A percentile compares a stretch with the other conserved stretches of the same genome.
These are phyloP conservation scores for Drosophila biarmipes DNA, from an alignment of 1,140 invertebrate species.

Conservation along the genomic window DNA sequence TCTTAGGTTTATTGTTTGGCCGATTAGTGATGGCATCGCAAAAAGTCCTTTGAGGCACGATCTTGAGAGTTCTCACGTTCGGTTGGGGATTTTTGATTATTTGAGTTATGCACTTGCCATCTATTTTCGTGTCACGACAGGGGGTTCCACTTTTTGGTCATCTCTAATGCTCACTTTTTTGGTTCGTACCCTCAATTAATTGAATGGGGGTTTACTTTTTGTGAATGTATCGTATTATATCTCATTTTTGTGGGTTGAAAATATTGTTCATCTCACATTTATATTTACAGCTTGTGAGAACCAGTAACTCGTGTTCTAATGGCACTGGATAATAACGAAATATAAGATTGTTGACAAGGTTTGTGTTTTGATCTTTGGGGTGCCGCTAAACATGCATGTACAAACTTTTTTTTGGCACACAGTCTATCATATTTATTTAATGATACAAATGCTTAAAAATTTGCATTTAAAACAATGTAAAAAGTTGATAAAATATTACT, in stretches of 20 bases:
- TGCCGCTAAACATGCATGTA: background rate
- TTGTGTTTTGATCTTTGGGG: background rate
- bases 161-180: conserved; percentile 23
- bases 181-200: conserved; percentile 29
- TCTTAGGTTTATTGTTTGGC: conserved; percentile 14
- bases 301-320: conserved; percentile 7
- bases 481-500: too few relatives aligned
- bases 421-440: background rate
- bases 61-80: conserved; percentile 17
- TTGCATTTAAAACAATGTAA: too few relatives aligned
- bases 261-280: conserved; percentile 18
- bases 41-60: conserved; percentile 27
- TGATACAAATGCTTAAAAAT: background rate
- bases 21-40: conserved; percentile 28
- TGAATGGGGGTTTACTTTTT: conserved; percentile 24
- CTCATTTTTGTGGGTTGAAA: conserved; percentile 23
- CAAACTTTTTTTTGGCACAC: background rate
- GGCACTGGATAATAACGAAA: background rate
- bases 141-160: conserved; percentile 13
- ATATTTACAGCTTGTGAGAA: conserved; percentile 4
- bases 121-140: conserved; percentile 30
- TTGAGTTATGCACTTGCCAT: background rate
- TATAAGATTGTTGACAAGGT: background rate
- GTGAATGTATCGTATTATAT: conserved; percentile 29
- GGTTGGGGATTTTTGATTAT: conserved; percentile 1